Evolutionary conservation across 2,113 vertebrate genomes (phyloP).

Genomic region (Poecilia latipinna): DNA sequence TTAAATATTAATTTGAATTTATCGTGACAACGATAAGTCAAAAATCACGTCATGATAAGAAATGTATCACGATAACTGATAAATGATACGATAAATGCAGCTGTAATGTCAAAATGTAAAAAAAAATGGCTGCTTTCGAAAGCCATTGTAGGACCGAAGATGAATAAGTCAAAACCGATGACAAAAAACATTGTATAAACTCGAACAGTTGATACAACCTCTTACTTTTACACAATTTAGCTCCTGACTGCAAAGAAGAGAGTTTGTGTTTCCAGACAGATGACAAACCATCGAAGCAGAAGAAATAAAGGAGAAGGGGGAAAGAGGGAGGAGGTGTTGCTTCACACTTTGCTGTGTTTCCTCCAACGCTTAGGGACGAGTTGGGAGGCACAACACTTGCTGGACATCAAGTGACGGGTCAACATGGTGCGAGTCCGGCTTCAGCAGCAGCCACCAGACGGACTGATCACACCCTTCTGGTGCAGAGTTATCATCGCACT

Average conservation of each 20-base stretch:
- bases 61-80: no score
- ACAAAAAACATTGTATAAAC: no score
- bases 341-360: slow-evolving; percentile 37
- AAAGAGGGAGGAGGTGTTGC: slow-evolving; percentile 12
- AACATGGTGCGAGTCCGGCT: slow-evolving; percentile 38
- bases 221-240: neutral
- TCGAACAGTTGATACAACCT: no score
- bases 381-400: slow-evolving; percentile 29
- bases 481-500: slow-evolving; percentile 16
- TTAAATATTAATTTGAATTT: no score
- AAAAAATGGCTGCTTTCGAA: no score
- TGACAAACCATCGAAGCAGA: neutral
- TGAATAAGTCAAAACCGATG: no score
- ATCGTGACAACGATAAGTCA: no score
- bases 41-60: no score
- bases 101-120: no score
- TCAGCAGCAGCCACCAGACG: slow-evolving; percentile 32
- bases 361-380: slow-evolving; percentile 22
- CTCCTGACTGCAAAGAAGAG: slow-evolving; percentile 28
- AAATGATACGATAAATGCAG: no score
- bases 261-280: slow-evolving; percentile 30
- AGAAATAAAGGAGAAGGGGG: neutral
- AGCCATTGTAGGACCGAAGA: no score
- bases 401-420: slow-evolving; percentile 37
- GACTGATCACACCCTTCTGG: slow-evolving; percentile 29